phyloP scores from a whole-genome alignment of 2,113 vertebrate species.

The Sardina pilchardus region DNA sequence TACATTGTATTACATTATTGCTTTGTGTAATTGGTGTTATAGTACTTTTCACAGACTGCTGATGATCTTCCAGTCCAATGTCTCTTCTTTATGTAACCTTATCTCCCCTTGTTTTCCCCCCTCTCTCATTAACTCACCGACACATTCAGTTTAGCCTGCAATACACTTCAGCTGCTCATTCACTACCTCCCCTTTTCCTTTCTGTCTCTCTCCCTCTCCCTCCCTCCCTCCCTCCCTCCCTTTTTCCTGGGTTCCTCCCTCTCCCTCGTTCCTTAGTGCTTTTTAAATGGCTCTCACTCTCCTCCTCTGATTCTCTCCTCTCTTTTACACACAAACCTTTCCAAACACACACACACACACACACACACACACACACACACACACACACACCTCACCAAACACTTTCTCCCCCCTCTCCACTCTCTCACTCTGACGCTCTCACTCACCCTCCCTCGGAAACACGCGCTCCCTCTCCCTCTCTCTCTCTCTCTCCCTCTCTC shows the following conservation, averaged over 20 bases:
- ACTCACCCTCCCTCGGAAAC: slow-evolving; percentile 18
- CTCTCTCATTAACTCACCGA: neutral
- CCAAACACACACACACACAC: slow-evolving; percentile 24
- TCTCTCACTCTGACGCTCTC: neutral
- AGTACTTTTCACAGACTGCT: neutral
- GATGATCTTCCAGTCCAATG: neutral
- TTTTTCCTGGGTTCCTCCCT: slow-evolving; percentile 24
- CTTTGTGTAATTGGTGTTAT: neutral
- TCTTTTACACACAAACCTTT: slow-evolving; percentile 17
- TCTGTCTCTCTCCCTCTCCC: no score
- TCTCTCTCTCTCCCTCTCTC: slow-evolving; percentile 21
- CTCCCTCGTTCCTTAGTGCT: neutral
- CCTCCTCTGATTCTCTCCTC: neutral
- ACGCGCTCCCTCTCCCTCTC: slow-evolving; percentile 19
- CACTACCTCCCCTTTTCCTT: neutral
- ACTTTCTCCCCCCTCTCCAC: neutral
- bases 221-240: neutral
- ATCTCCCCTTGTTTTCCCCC: neutral
- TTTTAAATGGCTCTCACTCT: neutral
- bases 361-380: slow-evolving; percentile 20
- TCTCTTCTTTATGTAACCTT: neutral
- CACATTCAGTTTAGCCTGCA: neutral
- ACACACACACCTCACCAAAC: neutral
- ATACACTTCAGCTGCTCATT: neutral
- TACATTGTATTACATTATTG: neutral